phyloP scores from a whole-genome alignment of 2,888 invertebrate species.

The Diploptera punctata region DNA sequence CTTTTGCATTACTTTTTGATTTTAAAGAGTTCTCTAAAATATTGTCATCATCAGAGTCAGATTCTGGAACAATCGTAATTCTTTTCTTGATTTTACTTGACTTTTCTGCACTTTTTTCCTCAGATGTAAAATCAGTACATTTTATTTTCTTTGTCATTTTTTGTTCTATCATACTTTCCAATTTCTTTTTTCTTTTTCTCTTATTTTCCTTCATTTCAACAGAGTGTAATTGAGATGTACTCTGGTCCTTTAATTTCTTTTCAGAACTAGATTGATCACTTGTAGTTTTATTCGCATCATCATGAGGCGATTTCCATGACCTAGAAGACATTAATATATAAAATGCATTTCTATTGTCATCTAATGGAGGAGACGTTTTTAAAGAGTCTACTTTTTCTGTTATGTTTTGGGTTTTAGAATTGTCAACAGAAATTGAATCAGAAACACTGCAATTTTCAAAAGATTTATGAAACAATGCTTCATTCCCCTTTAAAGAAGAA shows the following conservation, averaged over 20 bases:
- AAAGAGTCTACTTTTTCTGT: too few relatives aligned
- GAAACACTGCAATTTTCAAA: too few relatives aligned
- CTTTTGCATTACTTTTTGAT: too few relatives aligned
- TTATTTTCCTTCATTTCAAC: conserved; percentile 13
- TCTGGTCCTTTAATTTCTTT: too few relatives aligned
- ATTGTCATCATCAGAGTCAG: conserved; percentile 31
- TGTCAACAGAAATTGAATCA: too few relatives aligned
- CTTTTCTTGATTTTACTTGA: neutral
- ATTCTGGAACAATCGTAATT: conserved; percentile 19
- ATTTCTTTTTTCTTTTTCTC: conserved; percentile 15
- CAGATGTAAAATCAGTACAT: neutral
- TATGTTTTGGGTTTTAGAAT: too few relatives aligned
- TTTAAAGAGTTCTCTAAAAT: too few relatives aligned
- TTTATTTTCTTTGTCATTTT: conserved; percentile 20
- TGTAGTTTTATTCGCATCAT: neutral
- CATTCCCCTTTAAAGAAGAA: too few relatives aligned
- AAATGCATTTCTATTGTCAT: conserved; percentile 19
- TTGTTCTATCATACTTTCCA: conserved; percentile 27
- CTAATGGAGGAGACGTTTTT: neutral
- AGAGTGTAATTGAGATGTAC: neutral
- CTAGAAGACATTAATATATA: conserved; percentile 15
- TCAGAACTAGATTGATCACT: too few relatives aligned
- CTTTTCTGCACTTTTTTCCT: neutral
- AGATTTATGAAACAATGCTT: too few relatives aligned
- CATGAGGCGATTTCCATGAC: neutral